Evolutionary conservation across 2,797 vertebrate genomes (phyloP).

Genomic region (Hydrophis major): DNA sequence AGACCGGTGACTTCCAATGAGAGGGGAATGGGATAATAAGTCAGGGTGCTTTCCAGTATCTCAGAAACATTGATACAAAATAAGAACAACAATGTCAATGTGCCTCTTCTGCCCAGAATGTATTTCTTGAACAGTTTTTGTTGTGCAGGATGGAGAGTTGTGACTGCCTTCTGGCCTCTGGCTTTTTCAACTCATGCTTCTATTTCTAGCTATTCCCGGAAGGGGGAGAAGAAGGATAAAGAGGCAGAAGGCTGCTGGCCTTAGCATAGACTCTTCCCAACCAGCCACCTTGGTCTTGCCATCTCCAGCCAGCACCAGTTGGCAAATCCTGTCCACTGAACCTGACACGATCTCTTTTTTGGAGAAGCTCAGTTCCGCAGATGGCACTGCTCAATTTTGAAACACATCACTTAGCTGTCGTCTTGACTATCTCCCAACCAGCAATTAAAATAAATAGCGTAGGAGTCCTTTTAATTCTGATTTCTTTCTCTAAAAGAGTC

Average conservation of each 20-base stretch:
- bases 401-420: neutral
- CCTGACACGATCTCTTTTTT: neutral
- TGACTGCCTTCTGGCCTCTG: neutral
- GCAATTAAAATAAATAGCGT: neutral
- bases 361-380: neutral
- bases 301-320: neutral
- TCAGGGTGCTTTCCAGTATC: neutral
- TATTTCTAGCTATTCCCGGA: neutral
- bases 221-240: neutral
- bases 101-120: neutral
- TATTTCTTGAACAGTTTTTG: neutral
- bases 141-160: neutral
- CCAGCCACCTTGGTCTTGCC: neutral
- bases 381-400: too few species aligned
- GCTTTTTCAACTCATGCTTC: neutral
- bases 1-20: neutral
- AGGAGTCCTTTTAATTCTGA: neutral
- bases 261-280: neutral
- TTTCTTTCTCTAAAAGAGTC: neutral
- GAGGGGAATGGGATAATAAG: too few species aligned
- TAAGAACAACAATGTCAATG: neutral
- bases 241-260: neutral
- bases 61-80: neutral
- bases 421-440: too few species aligned
- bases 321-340: neutral